Evolutionary conservation across 2,113 vertebrate genomes (phyloP), one percentile per base, ranked within the genome.

Genomic region (Ictidomys tridecemlineatus): DNA sequence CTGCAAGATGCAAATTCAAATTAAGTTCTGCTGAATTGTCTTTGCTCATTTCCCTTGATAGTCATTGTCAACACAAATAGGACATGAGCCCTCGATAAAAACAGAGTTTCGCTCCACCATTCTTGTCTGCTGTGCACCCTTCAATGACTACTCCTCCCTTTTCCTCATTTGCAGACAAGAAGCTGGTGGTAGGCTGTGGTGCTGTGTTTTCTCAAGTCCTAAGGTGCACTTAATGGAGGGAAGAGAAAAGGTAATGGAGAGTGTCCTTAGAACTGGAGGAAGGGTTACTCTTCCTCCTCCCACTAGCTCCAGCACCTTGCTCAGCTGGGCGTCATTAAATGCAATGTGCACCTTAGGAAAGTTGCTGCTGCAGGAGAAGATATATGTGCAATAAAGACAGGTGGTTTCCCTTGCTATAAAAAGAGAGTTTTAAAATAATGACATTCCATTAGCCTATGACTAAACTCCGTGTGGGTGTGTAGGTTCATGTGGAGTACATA

Each of bases 161-260:
- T 70, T 18, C 45, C 74, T 94, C 65, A 32, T 76, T 73, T 78
- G 22, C 48, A 85, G 69, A 70, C 39, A 17, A 5, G 11, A 61
- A 51, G 37, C 58, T 72, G 80, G 53, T 24, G 2, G 42, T 16
- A 53, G 12, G 28, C 73, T 61, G 1, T n/a, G n/a, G 5, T 77
- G 42, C 65, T 83, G 79, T 32, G 65, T 84, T 94, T 95, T 91
- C 94, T 89, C 13, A 93, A 45, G 30, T 78, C 28, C 74, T 17
- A 26, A 95, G 63, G 73, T 91, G 0, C 37, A 76, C 4, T 56
- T 86, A 53, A 79, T 93, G 91, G 85, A 74, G 45, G 89, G 86
- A 83, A 95, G 80, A 85, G 45, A 48, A 85, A 56, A 76, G 34
- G 56, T 92, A 79, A 95, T 93, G 78, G 65, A 85, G 48, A 22